Conservation (phyloP, 2,888 invertebrate species). For the Parnassius orleans region DNA sequence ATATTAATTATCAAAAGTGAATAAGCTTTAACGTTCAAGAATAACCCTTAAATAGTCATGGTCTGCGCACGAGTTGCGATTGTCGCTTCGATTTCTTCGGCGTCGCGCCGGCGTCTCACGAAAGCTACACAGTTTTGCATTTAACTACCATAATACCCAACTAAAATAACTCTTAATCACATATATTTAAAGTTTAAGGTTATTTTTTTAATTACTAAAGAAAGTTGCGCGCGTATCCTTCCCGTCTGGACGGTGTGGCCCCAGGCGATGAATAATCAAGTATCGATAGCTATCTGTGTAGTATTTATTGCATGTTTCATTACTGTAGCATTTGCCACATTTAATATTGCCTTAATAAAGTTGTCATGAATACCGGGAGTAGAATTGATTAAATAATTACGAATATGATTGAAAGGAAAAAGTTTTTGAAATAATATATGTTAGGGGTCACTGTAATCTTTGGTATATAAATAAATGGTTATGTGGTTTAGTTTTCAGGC, state of each 20-base stretch:
- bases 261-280: slow-evolving; percentile 28
- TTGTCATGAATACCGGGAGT: slow-evolving; percentile 8
- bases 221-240: slow-evolving; percentile 29
- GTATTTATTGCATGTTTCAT: slow-evolving; percentile 26
- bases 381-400: neutral
- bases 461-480: no score
- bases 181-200: slow-evolving; percentile 12
- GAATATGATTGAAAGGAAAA: neutral
- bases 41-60: slow-evolving; percentile 23
- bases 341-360: slow-evolving; percentile 22
- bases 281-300: slow-evolving; percentile 24
- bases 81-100: slow-evolving; percentile 27
- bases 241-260: slow-evolving; percentile 30
- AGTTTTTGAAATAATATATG: no score
- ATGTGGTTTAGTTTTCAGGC: no score
- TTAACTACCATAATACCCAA: slow-evolving; percentile 3
- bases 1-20: slow-evolving; percentile 20
- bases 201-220: slow-evolving; percentile 5
- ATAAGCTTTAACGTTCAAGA: slow-evolving; percentile 23
- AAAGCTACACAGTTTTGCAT: slow-evolving; percentile 17
- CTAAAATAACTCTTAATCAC: slow-evolving; percentile 20
- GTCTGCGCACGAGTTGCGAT: slow-evolving; percentile 23
- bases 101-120: slow-evolving; percentile 24
- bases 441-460: no score
- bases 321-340: slow-evolving; percentile 19